These are phyloP conservation scores for Dasypolia templi DNA, from an alignment of 2,888 invertebrate genomes.

Conservation along the genomic window DNA sequence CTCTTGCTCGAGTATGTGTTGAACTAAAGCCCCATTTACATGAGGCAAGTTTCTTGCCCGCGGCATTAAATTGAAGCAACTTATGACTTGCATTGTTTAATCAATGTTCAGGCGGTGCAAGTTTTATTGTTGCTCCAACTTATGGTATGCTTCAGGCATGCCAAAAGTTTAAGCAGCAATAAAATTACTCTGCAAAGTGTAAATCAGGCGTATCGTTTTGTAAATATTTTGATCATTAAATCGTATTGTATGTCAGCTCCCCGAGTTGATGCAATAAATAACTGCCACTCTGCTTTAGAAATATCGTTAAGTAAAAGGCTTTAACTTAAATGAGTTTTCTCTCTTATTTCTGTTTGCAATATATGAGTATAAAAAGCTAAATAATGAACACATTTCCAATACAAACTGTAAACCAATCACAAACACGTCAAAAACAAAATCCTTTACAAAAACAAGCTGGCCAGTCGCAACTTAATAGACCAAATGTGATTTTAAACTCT, in stretches of 20 bases:
- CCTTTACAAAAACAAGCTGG: not conserved
- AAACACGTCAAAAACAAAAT: slow-evolving; percentile 15
- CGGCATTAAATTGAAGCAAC: not conserved
- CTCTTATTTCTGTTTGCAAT: not conserved
- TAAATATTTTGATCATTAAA: not conserved
- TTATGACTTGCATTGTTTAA: not conserved
- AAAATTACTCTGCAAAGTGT: not conserved
- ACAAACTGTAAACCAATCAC: not conserved
- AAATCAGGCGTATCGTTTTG: not conserved
- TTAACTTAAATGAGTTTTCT: not conserved
- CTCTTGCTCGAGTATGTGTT: not conserved
- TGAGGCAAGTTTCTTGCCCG: not conserved
- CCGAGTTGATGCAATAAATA: not conserved
- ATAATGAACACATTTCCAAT: not conserved
- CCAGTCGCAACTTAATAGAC: slow-evolving; percentile 12
- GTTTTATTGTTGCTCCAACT: not conserved
- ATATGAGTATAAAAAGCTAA: not conserved
- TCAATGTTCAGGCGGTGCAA: not conserved
- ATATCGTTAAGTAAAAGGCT: not conserved
- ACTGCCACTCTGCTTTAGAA: not conserved
- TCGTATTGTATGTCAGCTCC: not conserved
- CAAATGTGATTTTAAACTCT: slow-evolving; percentile 3
- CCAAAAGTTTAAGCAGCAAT: too few species aligned
- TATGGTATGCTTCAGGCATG: not conserved
- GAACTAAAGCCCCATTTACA: not conserved